A percentile compares a stretch with the other conserved stretches of the same genome.
Evolutionary conservation across 2,113 vertebrate genomes (phyloP).

Genomic region (Macheiramphus alcinus): DNA sequence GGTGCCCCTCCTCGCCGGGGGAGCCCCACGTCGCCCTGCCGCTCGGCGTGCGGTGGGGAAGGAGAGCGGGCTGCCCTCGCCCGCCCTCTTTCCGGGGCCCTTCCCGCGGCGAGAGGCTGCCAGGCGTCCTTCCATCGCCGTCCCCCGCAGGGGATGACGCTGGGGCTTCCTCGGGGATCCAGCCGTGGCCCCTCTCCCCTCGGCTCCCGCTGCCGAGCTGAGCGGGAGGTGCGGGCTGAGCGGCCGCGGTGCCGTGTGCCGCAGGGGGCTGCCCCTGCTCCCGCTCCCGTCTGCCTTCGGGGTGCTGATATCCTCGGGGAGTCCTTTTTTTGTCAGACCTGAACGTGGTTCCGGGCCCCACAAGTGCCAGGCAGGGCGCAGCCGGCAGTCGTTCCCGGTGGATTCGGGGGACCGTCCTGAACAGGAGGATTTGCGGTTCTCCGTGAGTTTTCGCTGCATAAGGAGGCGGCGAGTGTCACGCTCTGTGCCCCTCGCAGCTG

Average conservation of each 20-base stretch:
- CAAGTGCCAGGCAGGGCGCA: not conserved
- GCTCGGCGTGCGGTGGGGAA: not conserved
- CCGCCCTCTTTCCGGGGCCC: not conserved
- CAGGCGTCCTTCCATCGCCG: not conserved
- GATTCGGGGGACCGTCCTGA: not conserved
- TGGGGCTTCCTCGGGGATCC: not conserved
- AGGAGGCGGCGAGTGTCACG: not conserved
- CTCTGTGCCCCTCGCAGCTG: not conserved
- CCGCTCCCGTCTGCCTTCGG: not conserved
- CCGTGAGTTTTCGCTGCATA: fast-evolving
- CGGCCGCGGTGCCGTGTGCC: not conserved
- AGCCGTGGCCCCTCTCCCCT: not conserved
- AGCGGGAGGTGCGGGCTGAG: not conserved
- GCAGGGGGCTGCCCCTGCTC: not conserved
- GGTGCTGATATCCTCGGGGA: not conserved
- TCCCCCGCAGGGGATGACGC: not conserved
- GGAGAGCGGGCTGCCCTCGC: not conserved
- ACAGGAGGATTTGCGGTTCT: fast-evolving
- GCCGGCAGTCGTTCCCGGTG: not conserved
- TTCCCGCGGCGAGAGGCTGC: not conserved
- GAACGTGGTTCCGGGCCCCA: fast-evolving
- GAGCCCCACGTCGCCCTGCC: not conserved
- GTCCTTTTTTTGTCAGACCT: too few species aligned
- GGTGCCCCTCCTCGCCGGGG: not conserved
- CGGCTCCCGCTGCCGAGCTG: too few species aligned